These are phyloP conservation scores for Eledona agricola DNA, from an alignment of 2,888 invertebrate species.

Conservation along the genomic window DNA sequence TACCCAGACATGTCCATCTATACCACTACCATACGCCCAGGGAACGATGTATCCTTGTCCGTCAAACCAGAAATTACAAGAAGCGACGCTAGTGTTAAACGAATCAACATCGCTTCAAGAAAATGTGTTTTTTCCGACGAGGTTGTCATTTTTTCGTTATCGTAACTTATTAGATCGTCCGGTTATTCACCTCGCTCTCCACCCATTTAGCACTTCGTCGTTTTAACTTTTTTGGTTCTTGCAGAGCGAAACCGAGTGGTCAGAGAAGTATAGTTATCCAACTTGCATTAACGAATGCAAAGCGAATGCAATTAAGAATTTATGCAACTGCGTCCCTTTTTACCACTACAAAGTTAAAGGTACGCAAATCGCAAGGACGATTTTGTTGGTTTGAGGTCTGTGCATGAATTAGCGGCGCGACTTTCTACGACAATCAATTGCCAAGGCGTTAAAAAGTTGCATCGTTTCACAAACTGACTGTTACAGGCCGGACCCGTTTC, in stretches of 20 bases:
- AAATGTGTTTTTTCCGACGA: slow-evolving; percentile 36
- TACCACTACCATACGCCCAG: slow-evolving; percentile 23
- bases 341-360: slow-evolving; percentile 29
- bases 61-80: slow-evolving; percentile 32
- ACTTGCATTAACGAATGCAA: slow-evolving; percentile 35
- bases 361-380: slow-evolving; percentile 6
- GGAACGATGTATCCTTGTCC: slow-evolving; percentile 29
- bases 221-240: slow-evolving; percentile 6
- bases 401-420: no score
- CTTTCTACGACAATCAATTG: no score
- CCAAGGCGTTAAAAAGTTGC: not conserved
- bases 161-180: no score
- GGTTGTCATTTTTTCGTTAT: no score
- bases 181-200: no score
- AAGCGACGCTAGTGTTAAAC: slow-evolving; percentile 25
- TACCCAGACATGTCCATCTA: slow-evolving; percentile 29
- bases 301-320: slow-evolving; percentile 19
- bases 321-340: slow-evolving; percentile 33
- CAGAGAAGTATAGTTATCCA: slow-evolving; percentile 20
- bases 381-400: no score
- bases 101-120: slow-evolving; percentile 19
- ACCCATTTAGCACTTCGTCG: no score
- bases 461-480: not conserved
- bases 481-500: slow-evolving; percentile 9
- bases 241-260: slow-evolving; percentile 26